Evolutionary conservation across 1,140 invertebrate genomes (phyloP), one percentile per base, ranked within the genome.

Genomic region (Penaeus chinensis): DNA sequence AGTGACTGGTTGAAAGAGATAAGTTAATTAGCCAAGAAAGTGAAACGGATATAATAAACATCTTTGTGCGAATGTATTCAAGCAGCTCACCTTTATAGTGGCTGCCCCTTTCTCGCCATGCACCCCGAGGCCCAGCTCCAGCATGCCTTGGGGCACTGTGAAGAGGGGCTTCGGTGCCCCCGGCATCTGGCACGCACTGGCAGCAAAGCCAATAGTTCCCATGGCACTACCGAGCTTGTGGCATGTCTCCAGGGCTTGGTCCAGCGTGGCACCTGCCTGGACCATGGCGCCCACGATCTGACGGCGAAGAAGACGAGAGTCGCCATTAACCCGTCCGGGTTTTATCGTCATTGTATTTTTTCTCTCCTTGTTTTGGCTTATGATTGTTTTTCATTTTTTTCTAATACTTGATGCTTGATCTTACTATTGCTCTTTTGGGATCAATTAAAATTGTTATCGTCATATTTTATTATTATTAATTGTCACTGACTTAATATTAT

Each of bases 51-150:
- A 42, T 42, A 7, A 42, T 42, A 42, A 42, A 8, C 4, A 42
- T 8, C 37, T 7, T 42, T 42, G 37, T 8, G 32, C 37, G 4
- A 42, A 42, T 42, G 37, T 42, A 1, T 42, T 42, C 37, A 42
- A 42, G 37, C 37, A 8, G 1, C 65, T 89, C 65, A 89, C 93
- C 91, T 95, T 94, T 37, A 94, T 92, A 91, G 95, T 94, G 88
- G 94, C 93, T 20, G 96, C 95, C 32, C 97, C 97, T n/a, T 96
- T 95, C 92, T 98, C 97, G 1, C 96, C 97, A 92, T 98, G 96
- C 78, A 97, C 94, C 80, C 97, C 97, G 37, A 96, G 93, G 1
- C 97, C 97, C 16, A 97, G 92, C 92, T 97, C 96, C 92, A 97
- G 94, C 92, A 96, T 94, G 91, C 95, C 95, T 1, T 92, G 81